phyloP scores from a whole-genome alignment of 2,113 vertebrate species.

The Clarias macrocephalus region DNA sequence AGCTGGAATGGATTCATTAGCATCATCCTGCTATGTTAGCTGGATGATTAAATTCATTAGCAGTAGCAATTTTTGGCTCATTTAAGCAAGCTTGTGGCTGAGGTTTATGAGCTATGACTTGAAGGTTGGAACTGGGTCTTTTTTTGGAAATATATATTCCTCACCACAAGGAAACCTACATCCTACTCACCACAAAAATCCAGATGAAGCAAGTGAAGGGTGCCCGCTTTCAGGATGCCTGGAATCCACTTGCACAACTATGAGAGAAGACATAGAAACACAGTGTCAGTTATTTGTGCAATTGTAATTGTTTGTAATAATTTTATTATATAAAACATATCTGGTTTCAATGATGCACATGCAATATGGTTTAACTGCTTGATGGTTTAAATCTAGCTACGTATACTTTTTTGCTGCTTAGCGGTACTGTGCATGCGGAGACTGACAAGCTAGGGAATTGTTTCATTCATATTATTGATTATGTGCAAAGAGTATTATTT shows the following conservation, averaged over 20 bases:
- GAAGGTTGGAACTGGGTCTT: neutral
- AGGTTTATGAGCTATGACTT: neutral
- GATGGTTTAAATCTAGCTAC: neutral
- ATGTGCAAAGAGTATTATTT: no score
- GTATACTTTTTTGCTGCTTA: no score
- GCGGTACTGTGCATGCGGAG: no score
- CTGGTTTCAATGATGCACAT: slow-evolving; percentile 39
- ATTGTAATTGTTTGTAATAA: neutral
- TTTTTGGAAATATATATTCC: neutral
- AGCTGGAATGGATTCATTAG: neutral
- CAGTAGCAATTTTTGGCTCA: neutral
- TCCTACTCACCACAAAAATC: slow-evolving; percentile 58
- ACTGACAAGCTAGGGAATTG: no score
- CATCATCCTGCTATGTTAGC: neutral
- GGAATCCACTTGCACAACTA: slow-evolving; percentile 57
- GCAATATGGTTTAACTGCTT: slow-evolving; percentile 38
- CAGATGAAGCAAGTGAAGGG: slow-evolving; percentile 43
- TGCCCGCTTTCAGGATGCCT: slow-evolving; percentile 50
- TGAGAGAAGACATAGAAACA: slow-evolving; percentile 44
- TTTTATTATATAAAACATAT: slow-evolving; percentile 43
- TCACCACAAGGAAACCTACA: slow-evolving; percentile 30
- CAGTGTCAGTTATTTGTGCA: slow-evolving; percentile 45
- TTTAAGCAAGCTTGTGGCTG: neutral
- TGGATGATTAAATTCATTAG: neutral
- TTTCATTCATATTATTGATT: no score